phyloP scores from a whole-genome alignment of 2,888 invertebrate genomes.

The Philonicus albiceps region DNA sequence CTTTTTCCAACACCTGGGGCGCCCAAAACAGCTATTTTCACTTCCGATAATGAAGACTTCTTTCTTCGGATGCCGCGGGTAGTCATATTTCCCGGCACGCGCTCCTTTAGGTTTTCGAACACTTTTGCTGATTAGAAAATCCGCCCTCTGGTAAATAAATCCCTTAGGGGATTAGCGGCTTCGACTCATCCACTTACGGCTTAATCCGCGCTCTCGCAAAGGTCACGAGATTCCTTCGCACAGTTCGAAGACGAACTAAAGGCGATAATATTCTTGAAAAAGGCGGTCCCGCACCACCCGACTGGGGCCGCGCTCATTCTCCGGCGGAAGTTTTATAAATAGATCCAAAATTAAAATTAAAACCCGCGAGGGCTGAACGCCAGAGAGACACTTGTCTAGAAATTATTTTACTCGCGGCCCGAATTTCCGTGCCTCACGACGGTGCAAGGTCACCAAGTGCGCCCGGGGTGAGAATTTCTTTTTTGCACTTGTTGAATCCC shows the following conservation, averaged over 20 bases:
- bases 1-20: slow-evolving; percentile 92
- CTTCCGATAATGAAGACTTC: slow-evolving; percentile 88
- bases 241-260: slow-evolving; percentile 17
- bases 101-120: slow-evolving; percentile 23
- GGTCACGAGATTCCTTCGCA: background rate
- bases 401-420: background rate
- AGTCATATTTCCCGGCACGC: slow-evolving; percentile 66
- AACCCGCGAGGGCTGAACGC: slow-evolving; percentile 13
- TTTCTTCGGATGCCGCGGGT: slow-evolving; percentile 85
- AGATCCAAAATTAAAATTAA: slow-evolving; percentile 31
- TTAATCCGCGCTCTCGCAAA: background rate
- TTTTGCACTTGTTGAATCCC: background rate
- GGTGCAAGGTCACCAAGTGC: background rate
- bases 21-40: slow-evolving; percentile 90
- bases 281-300: background rate
- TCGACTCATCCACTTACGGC: slow-evolving; percentile 11
- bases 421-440: background rate
- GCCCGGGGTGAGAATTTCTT: background rate
- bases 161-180: background rate
- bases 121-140: slow-evolving; percentile 32
- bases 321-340: slow-evolving; percentile 33
- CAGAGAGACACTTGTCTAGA: slow-evolving; percentile 24
- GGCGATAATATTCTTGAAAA: slow-evolving; percentile 4
- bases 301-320: background rate
- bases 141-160: background rate